Percentiles rank a stretch among this genome's conserved stretches.
phyloP scores from a whole-genome alignment of 2,888 invertebrate genomes.

The Leptopterna dolabrata region DNA sequence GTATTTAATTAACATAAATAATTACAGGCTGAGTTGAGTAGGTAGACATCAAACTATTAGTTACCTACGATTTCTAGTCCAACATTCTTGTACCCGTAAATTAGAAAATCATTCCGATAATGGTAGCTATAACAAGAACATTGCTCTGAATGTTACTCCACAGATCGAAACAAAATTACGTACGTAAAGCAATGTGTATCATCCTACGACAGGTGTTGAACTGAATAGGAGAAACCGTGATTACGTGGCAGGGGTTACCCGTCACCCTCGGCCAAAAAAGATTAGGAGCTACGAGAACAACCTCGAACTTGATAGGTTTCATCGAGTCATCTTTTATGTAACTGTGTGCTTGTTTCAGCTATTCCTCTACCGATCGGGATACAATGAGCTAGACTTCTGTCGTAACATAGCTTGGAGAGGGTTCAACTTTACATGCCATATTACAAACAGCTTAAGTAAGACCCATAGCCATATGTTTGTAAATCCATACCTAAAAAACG shows the following conservation, averaged over 20 bases:
- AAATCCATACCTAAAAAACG: too few species aligned
- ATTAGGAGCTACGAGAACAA: neutral
- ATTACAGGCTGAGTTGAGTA: neutral
- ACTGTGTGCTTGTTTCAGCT: neutral
- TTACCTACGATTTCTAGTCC: too few species aligned
- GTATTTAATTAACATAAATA: neutral
- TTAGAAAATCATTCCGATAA: too few species aligned
- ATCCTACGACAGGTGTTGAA: neutral
- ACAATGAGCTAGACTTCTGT: neutral
- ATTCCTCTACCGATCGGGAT: neutral
- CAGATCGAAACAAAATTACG: neutral
- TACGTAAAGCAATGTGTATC: neutral
- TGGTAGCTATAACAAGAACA: too few species aligned
- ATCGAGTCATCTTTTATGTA: neutral
- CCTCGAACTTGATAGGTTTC: conserved; percentile 29
- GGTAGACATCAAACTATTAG: too few species aligned
- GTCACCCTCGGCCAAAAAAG: neutral
- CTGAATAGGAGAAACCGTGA: neutral
- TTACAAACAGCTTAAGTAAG: too few species aligned
- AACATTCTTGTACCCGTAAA: too few species aligned
- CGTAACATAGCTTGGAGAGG: too few species aligned
- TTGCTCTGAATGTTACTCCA: too few species aligned
- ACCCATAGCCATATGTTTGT: too few species aligned
- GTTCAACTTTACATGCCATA: too few species aligned
- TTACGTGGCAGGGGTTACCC: neutral